Conservation (phyloP, 2,888 invertebrate species). For the Metopia argyrocephala region DNA sequence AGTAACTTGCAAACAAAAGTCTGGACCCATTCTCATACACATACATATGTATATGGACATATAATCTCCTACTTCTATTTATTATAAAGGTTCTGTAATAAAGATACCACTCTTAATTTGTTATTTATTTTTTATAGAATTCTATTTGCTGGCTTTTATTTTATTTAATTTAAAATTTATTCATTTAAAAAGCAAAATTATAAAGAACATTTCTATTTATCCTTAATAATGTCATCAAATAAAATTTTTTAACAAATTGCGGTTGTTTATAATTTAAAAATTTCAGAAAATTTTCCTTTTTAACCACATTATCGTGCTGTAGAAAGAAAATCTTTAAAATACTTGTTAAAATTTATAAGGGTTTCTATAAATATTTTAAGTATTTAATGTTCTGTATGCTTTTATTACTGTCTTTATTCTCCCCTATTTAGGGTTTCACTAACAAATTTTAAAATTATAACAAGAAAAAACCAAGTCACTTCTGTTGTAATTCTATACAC, state of each 20-base stretch:
- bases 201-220: not conserved
- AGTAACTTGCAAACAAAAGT: no score
- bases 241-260: constrained; percentile 20
- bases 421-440: not conserved
- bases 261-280: not conserved
- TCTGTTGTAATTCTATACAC: not conserved
- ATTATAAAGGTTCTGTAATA: not conserved
- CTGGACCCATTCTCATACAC: no score
- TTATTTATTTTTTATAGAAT: not conserved
- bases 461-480: not conserved
- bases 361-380: constrained; percentile 9
- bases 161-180: not conserved
- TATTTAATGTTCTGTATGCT: constrained; percentile 11
- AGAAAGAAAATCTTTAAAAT: not conserved
- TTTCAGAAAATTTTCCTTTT: not conserved
- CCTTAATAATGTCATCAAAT: not conserved
- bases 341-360: constrained; percentile 14
- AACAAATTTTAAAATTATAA: constrained; percentile 19
- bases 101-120: not conserved
- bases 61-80: no score
- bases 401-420: not conserved
- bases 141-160: not conserved
- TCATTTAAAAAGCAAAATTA: not conserved
- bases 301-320: not conserved
- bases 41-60: no score